Evolutionary conservation across 2,113 vertebrate species (phyloP), one percentile per base, ranked within the genome.

Genomic region (Anolis sagrei): DNA sequence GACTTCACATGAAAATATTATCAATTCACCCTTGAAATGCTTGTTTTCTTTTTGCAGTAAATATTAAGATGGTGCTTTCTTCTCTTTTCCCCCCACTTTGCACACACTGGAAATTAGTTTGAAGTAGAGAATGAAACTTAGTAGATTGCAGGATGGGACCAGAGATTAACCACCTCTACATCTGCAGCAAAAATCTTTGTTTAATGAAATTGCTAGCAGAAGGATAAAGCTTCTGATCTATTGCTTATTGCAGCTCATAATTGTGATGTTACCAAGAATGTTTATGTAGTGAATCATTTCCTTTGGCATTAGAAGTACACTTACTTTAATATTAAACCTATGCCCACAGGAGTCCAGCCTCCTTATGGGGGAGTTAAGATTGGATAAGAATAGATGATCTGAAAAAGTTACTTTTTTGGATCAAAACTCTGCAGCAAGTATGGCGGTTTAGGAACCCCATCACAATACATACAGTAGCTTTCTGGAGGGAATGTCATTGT

Each of bases 91-190:
- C 34, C 18, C 6, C 27, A 61, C 29, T 73, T 64, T 73, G 6
- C 19, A 29, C 2, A 18, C 5, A 27, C 14, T 34, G 66, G 7
- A 75, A 16, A 44, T 36, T 51, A 58, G 54, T 68, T 68, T 11
- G 13, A 23, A 72, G 21, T 44, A 23, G 44, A 76, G 21, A 74
- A 74, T 48, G 39, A 81, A 80, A 75, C 27, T 27, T 36, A 73
- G 87, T 87, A 94, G 93, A 81, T 86, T 92, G 91, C 92, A 74
- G 0, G 23, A 1, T 36, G 77, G 72, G 48, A 89, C 76, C 64
- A 61, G 13, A 23, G 84, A 91, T 86, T 32, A 25, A 29, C 27
- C 36, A 2, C n/a, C 18, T 23, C 19, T 14, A 13, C 36, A 9
- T 8, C 27, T 78, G 8, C 23, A 49, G n/a, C 16, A 76, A n/a